These are phyloP conservation scores for Plebejus argus DNA, from an alignment of 2,888 invertebrate species.

Conservation along the genomic window DNA sequence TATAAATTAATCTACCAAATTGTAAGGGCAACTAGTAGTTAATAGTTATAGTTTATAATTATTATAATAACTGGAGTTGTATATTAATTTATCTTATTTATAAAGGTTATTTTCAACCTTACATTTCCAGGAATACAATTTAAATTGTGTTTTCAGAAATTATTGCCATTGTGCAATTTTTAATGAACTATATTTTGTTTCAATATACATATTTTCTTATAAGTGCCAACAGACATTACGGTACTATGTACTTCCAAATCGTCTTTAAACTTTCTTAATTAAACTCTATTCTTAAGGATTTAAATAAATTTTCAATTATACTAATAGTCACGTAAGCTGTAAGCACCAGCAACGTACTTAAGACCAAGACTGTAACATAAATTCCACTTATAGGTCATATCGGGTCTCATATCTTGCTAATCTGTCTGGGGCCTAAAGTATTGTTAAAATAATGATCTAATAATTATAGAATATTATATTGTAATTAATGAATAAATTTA, in stretches of 20 bases:
- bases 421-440: slow-evolving; percentile 26
- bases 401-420: slow-evolving; percentile 22
- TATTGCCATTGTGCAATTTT: neutral
- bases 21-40: neutral
- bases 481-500: neutral
- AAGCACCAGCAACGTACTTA: slow-evolving; percentile 14
- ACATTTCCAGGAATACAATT: neutral
- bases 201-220: neutral
- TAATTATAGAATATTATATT: slow-evolving; percentile 7
- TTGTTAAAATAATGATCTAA: slow-evolving; percentile 16
- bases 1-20: neutral
- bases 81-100: neutral
- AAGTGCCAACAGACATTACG: slow-evolving; percentile 4
- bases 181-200: neutral
- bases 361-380: slow-evolving; percentile 26
- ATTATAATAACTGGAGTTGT: neutral
- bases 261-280: slow-evolving; percentile 6
- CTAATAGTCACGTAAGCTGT: neutral
- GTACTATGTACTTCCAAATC: neutral
- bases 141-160: neutral
- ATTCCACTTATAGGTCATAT: neutral
- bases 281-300: neutral
- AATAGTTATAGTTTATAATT: neutral
- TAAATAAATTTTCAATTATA: neutral
- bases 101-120: neutral